Conservation (phyloP, 2,888 invertebrate species). For the Leucophenga maculata region DNA sequence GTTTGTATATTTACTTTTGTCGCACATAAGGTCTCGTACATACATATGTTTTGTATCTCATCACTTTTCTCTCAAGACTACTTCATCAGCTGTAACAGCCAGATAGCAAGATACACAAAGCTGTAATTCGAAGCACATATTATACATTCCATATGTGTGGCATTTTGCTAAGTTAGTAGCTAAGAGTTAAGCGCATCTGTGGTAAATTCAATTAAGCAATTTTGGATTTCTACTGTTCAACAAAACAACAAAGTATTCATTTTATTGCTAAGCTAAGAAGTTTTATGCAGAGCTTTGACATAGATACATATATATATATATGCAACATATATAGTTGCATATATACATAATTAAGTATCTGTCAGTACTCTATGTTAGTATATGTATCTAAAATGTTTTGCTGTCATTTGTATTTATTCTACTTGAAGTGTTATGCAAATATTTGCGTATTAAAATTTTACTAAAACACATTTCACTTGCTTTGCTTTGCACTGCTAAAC, state of each 20-base stretch:
- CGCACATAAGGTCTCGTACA: neutral
- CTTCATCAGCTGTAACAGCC: neutral
- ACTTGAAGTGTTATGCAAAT: slow-evolving; percentile 61
- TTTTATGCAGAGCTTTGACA: slow-evolving; percentile 15
- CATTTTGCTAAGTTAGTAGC: slow-evolving; percentile 53
- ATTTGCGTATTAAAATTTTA: slow-evolving; percentile 52
- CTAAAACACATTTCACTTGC: slow-evolving; percentile 6
- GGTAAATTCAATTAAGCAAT: slow-evolving; percentile 64
- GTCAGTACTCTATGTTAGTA: neutral
- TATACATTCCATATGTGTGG: slow-evolving; percentile 1
- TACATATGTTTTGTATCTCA: neutral
- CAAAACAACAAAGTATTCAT: slow-evolving; percentile 9
- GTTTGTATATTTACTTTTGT: neutral
- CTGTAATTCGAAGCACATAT: neutral
- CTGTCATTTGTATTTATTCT: slow-evolving; percentile 51
- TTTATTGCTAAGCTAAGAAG: neutral
- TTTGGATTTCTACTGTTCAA: slow-evolving; percentile 53
- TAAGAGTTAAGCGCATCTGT: slow-evolving; percentile 61
- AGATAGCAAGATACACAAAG: neutral
- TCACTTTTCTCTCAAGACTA: slow-evolving; percentile 12
- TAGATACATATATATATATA: slow-evolving; percentile 22
- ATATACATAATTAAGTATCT: too few relatives aligned
- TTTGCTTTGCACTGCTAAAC: neutral
- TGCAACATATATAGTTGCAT: too few relatives aligned
- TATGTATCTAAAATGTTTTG: slow-evolving; percentile 32